Base-by-base conservation (phyloP, 2,113 vertebrate species). In the Phalacrocorax brasilianus region DNA sequence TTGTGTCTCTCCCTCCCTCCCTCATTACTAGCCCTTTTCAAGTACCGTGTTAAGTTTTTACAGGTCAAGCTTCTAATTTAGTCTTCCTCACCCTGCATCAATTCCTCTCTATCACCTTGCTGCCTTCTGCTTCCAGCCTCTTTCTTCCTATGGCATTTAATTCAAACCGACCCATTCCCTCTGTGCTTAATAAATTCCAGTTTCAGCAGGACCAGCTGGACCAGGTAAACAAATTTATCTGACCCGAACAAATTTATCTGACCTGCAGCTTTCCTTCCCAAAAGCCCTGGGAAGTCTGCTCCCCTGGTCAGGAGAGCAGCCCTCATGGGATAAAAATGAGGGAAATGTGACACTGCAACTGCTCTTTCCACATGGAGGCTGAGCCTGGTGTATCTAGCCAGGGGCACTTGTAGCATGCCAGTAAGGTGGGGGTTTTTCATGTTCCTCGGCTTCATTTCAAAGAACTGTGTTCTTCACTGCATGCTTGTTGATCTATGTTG, bases 381-480 rank as follows among this genome's bases (percentile, higher is more conserved):
- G 87, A 80, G 63, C 76, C 70, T 6, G 9, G 47, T 77, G 77
- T 86, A 33, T 52, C 42, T 58, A 17, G 23, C 5, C n/a, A 32
- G 83, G 77, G 81, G 72, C n/a, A 38, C 53, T 13, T 17, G 18
- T 9, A 17, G 61, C 33, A 0, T 9, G 42, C 40, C 28, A 14
- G 26, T 4, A 17, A 82, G 82, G 71, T 66, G 72, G 16, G 5
- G 42, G 17, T 38, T 77, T 93, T 74, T 68, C 19, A 5, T 9
- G 23, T 30, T 81, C 30, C 66, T 68, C 40, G 40, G 49, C 35
- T 80, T 66, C 12, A 1, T 79, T 61, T 66, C 0, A 0, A 24
- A 85, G 68, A 80, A 0, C 53, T 0, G 0, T 10, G 27, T 16
- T 55, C 63, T 76, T 88, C 18, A 0, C 8, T 27, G 63, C 9